Base-by-base conservation (phyloP, 2,113 vertebrate genomes). In the Engystomops pustulosus region DNA sequence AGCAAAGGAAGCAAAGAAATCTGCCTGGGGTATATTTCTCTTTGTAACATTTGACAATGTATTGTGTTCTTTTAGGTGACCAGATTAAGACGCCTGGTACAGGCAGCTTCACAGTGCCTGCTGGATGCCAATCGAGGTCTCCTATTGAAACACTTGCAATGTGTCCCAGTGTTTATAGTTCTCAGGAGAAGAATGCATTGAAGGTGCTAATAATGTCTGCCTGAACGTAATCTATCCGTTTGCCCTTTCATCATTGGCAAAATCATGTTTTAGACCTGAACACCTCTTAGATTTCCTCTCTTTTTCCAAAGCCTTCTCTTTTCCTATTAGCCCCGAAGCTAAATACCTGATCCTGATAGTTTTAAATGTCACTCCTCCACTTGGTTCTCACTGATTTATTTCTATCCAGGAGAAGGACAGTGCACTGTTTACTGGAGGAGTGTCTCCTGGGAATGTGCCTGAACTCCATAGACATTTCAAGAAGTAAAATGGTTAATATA, bases 261-360 rank as follows among this genome's bases (percentile, higher is more conserved):
- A 85, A 85, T 79, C 75, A 79, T 79, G 75, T 85, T 69, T 79
- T 85, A 85, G 44, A 69, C 83, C 47, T 30, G 83, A 60, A 70
- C 83, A 70, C 83, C 75, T 85, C 83, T 85, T 68, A 85, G 83
- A 85, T 79, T 85, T 85, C 83, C 47, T 78, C 51, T 60, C 78
- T 84, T 77, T 84, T 85, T 79, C 82, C 60, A 84, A 79, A 55
- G 47, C 34, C 36, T 45, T 27, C 44, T 77, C 68, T 78, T 70
- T 58, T 69, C 47, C 65, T 70, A 67, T 85, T 79, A 79, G 83
- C 83, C 83, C 83, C 70, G 75, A 79, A 85, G 83, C 47, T 78
- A 85, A 79, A 79, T 79, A 85, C 75, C 83, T 85, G 82, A 84
- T 55, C 82, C 82, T 84, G 83, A 85, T 77, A 79, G 83, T 79